These are phyloP conservation scores for Coenonympha glycerion DNA, from an alignment of 2,888 invertebrate species.

Conservation along the genomic window DNA sequence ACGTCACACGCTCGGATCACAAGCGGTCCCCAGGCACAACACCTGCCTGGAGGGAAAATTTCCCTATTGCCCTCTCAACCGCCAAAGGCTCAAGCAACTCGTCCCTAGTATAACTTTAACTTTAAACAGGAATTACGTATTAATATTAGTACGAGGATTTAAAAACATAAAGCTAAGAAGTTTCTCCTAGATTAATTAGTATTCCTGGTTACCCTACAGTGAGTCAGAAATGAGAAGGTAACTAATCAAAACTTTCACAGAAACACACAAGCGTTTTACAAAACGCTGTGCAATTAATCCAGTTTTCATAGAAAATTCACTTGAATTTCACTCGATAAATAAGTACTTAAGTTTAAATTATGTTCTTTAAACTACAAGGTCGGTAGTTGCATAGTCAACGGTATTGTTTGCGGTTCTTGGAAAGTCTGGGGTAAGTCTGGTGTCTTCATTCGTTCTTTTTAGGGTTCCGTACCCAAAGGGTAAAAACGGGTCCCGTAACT, in stretches of 20 bases:
- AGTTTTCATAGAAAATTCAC: slow-evolving; percentile 21
- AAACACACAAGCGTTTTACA: slow-evolving; percentile 17
- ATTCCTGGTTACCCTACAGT: slow-evolving; percentile 9
- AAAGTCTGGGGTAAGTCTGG: neutral
- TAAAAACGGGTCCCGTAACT: too few species aligned
- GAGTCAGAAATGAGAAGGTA: slow-evolving; percentile 24
- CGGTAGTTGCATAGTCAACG: too few species aligned
- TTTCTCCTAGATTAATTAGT: neutral
- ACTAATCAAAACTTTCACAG: slow-evolving; percentile 27
- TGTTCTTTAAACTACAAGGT: slow-evolving; percentile 1
- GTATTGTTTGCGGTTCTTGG: neutral
- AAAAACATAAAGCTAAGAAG: neutral
- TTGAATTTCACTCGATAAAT: neutral
- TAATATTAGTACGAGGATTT: neutral
- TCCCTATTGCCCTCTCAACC: too few species aligned
- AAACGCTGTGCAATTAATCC: slow-evolving; percentile 13
- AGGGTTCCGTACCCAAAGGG: too few species aligned
- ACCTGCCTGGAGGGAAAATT: too few species aligned
- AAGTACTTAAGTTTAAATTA: neutral
- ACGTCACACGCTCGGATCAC: too few species aligned
- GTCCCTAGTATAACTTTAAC: too few species aligned
- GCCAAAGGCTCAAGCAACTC: too few species aligned
- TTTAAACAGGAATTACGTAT: too few species aligned
- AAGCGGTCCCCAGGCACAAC: too few species aligned
- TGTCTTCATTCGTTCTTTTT: neutral